Conservation (phyloP, 2,113 vertebrate species). For the Proteles cristata region DNA sequence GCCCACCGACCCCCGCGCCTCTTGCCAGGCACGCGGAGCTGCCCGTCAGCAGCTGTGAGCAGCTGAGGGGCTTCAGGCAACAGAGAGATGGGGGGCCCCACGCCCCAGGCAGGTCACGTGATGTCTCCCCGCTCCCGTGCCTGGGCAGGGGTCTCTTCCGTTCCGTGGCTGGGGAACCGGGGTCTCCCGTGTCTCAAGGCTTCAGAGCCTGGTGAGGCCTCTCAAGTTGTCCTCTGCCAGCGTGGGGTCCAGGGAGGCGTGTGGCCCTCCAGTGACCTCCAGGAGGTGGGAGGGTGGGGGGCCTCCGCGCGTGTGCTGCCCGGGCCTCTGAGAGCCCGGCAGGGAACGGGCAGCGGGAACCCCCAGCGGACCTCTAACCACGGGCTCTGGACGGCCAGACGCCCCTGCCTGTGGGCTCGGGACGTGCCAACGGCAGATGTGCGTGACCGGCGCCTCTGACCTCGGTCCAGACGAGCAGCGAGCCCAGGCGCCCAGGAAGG, state of each 20-base stretch:
- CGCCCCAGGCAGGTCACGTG: rapidly evolving
- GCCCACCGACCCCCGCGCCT: too few species aligned
- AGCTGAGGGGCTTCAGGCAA: neutral
- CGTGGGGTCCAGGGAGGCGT: neutral
- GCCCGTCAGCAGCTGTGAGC: neutral
- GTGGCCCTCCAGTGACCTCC: neutral
- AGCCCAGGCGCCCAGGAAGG: neutral
- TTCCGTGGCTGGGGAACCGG: neutral
- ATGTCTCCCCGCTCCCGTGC: neutral
- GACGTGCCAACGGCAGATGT: too few species aligned
- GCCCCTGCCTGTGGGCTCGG: neutral
- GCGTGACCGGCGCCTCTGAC: neutral
- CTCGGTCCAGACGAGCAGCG: neutral
- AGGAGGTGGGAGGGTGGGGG: neutral
- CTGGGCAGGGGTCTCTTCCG: rapidly evolving
- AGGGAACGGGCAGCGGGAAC: neutral
- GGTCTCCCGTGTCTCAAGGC: neutral
- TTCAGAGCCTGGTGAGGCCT: neutral
- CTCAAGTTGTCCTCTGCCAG: neutral
- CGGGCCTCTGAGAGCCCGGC: neutral
- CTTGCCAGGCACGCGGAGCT: neutral
- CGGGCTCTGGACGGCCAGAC: neutral
- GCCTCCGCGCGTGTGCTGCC: neutral
- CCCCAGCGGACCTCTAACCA: neutral
- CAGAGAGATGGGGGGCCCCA: neutral